These are phyloP conservation scores for Chelon auratus DNA, from an alignment of 2,797 vertebrate species.

Conservation along the genomic window DNA sequence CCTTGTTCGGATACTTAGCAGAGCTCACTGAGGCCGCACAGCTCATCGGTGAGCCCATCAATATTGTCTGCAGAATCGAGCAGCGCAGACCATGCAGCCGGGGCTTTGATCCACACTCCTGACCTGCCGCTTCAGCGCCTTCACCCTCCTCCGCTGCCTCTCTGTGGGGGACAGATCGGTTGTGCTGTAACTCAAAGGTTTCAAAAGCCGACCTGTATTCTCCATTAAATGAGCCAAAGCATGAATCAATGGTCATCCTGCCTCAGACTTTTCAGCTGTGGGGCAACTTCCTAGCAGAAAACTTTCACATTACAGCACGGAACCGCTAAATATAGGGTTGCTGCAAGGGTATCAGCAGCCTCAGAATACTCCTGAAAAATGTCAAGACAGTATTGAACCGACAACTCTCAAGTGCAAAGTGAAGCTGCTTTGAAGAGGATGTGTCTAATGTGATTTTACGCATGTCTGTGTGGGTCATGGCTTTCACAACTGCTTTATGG, in stretches of 20 bases:
- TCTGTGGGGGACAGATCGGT: constrained; percentile 39
- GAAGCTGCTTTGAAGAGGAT: constrained; percentile 60
- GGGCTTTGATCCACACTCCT: constrained; percentile 59
- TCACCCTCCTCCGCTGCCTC: constrained; percentile 36
- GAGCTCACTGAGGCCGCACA: constrained; percentile 21
- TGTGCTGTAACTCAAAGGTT: constrained; percentile 53
- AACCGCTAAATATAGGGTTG: constrained; percentile 20
- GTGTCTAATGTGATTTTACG: constrained; percentile 69
- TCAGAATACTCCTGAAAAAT: constrained; percentile 30
- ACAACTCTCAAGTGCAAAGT: constrained; percentile 29
- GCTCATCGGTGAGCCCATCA: constrained; percentile 38
- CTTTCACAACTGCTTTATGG: constrained; percentile 79
- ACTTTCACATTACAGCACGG: constrained; percentile 31
- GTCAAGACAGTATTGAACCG: constrained; percentile 34
- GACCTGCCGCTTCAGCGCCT: constrained; percentile 48
- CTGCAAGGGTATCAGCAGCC: constrained; percentile 26
- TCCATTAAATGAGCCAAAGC: constrained; percentile 46
- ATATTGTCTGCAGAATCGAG: constrained; percentile 55
- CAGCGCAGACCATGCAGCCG: constrained; percentile 36
- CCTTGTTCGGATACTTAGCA: constrained; percentile 36
- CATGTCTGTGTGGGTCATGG: constrained; percentile 81
- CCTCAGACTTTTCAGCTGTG: constrained; percentile 16
- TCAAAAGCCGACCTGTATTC: constrained; percentile 39
- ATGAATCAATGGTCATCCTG: constrained; percentile 46
- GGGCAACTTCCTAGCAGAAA: constrained; percentile 23